These are phyloP conservation scores for Ennomos quercinarius DNA, from an alignment of 2,888 invertebrate genomes.

Conservation along the genomic window DNA sequence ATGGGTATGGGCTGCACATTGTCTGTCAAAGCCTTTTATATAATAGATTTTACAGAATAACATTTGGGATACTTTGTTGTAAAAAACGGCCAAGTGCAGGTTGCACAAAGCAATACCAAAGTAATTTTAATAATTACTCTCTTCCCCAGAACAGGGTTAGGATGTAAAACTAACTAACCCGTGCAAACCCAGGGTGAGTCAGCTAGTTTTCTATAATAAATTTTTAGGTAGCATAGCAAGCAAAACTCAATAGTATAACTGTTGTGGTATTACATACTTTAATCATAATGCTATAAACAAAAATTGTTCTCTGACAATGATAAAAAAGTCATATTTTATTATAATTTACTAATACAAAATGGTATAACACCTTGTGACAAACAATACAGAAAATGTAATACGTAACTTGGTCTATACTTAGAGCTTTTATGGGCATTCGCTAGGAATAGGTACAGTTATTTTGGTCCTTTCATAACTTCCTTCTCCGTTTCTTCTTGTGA, in stretches of 20 bases:
- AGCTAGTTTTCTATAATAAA: no score
- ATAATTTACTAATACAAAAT: conserved; percentile 73
- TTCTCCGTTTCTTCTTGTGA: conserved; percentile 92
- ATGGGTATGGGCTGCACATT: no score
- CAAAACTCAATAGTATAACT: background rate
- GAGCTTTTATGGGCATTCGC: conserved; percentile 34
- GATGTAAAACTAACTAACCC: no score
- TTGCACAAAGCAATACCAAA: no score
- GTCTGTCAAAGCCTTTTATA: no score
- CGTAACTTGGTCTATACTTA: conserved; percentile 50
- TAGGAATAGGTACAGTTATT: conserved; percentile 52
- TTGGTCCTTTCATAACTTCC: conserved; percentile 75
- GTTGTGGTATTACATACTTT: conserved; percentile 54
- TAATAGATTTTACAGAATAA: no score
- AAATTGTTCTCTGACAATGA: conserved; percentile 60
- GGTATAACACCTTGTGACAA: conserved; percentile 57
- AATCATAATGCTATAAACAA: conserved; percentile 54
- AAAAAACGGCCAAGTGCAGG: no score
- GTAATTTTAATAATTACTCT: no score
- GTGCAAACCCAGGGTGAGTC: no score
- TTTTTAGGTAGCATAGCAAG: no score
- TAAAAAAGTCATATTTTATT: conserved; percentile 54
- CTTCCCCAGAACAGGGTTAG: no score
- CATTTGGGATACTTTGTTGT: no score
- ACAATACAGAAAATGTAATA: conserved; percentile 47